Conservation (phyloP, 2,888 invertebrate genomes). For the Odiellus spinosus region DNA sequence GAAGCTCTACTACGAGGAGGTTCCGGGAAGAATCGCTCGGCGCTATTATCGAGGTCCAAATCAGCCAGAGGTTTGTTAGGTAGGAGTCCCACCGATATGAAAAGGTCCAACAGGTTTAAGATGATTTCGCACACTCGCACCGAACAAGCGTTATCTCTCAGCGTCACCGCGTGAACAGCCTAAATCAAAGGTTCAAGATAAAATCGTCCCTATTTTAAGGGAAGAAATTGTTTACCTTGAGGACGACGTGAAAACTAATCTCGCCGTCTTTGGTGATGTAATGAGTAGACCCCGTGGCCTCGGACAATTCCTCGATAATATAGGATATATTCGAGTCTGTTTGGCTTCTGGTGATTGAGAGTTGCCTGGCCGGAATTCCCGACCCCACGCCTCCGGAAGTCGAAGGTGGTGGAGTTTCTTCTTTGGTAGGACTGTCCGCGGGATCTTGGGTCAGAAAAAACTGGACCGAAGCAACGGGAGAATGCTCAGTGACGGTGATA, state of each 20-base stretch:
- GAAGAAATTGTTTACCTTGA: no score
- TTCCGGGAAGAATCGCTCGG: conserved; percentile 2
- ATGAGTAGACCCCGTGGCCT: conserved; percentile 70
- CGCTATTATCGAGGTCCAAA: conserved; percentile 3
- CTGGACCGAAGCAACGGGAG: conserved; percentile 70
- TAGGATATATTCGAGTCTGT: conserved; percentile 71
- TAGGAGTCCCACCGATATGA: conserved; percentile 71
- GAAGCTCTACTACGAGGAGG: conserved; percentile 8
- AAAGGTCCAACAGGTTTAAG: conserved; percentile 72
- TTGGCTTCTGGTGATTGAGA: conserved; percentile 63
- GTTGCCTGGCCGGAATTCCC: conserved; percentile 36
- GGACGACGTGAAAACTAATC: conserved; percentile 72
- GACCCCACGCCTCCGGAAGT: conserved; percentile 2
- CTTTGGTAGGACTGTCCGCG: conserved; percentile 13
- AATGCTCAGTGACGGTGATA: conserved; percentile 91
- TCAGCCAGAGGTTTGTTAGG: conserved; percentile 8
- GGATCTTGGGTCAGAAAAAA: conserved; percentile 65
- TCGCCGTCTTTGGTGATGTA: conserved; percentile 93
- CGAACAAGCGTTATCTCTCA: conserved; percentile 66
- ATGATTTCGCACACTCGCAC: conserved; percentile 81
- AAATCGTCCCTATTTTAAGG: no score
- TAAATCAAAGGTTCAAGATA: conserved; percentile 30
- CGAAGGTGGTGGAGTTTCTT: conserved; percentile 13
- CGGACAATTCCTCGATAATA: conserved; percentile 43
- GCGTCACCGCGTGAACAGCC: conserved; percentile 71